A percentile compares a stretch with the other conserved stretches of the same genome.
Conservation (phyloP, 2,888 invertebrate genomes). For the Lissonota sp. region DNA sequence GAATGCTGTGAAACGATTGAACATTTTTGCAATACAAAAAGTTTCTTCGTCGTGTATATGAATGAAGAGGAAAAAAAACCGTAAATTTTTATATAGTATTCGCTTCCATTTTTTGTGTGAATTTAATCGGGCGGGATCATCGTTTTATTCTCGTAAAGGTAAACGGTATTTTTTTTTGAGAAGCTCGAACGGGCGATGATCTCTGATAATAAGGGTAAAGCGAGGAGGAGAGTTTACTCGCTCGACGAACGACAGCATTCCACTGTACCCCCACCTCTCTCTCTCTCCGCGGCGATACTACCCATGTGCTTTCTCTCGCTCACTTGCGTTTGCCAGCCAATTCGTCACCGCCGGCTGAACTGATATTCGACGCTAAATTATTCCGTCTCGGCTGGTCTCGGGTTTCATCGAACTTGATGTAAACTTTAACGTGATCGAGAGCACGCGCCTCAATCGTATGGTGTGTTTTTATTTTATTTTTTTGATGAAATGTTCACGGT, state of each 20-base stretch:
- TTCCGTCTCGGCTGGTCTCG: neutral
- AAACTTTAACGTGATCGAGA: neutral
- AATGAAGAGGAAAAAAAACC: no score
- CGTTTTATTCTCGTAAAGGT: neutral
- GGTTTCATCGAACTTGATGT: neutral
- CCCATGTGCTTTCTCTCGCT: neutral
- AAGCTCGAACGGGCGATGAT: neutral
- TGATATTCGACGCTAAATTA: neutral
- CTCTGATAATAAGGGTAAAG: neutral
- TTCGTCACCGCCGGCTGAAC: neutral
- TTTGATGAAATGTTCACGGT: neutral
- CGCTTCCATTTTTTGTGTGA: conserved; percentile 14
- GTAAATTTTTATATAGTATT: conserved; percentile 12
- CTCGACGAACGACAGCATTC: conserved; percentile 1
- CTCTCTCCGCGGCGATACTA: neutral
- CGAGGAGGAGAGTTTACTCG: no score
- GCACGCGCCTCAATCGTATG: neutral
- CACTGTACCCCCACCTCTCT: neutral
- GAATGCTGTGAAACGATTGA: no score
- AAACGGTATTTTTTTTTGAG: neutral
- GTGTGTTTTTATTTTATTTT: neutral
- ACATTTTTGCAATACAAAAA: no score
- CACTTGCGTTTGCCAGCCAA: neutral
- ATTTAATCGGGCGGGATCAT: no score
- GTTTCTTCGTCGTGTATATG: no score